Conservation (phyloP, 2,888 invertebrate species). For the Sesamia inferens region DNA sequence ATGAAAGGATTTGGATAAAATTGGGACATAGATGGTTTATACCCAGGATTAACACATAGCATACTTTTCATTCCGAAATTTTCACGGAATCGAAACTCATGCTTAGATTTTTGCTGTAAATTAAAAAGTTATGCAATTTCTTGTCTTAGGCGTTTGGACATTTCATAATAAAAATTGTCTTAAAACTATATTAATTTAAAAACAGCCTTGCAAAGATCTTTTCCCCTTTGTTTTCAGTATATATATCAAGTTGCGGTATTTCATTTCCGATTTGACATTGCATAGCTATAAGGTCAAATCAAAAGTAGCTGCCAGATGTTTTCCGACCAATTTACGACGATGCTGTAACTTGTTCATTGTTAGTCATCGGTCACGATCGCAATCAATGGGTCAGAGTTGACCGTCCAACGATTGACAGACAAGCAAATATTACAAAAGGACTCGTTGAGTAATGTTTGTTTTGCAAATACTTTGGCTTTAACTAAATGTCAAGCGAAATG, state of each 20-base stretch:
- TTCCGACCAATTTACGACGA: constrained; percentile 74
- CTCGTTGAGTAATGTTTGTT: constrained; percentile 61
- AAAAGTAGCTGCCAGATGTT: constrained; percentile 72
- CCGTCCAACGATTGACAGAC: constrained; percentile 68
- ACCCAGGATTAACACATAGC: too few species aligned
- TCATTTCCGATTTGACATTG: constrained; percentile 57
- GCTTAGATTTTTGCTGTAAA: neutral
- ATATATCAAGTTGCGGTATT: constrained; percentile 25
- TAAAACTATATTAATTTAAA: neutral
- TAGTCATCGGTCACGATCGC: constrained; percentile 81
- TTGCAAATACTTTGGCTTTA: constrained; percentile 49
- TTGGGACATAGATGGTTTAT: too few species aligned
- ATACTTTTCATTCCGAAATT: too few species aligned
- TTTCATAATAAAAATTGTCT: neutral
- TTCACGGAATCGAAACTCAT: too few species aligned
- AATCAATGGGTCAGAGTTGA: constrained; percentile 80
- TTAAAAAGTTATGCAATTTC: constrained; percentile 23
- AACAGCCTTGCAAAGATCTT: neutral
- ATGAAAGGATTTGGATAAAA: too few species aligned
- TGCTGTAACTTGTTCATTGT: constrained; percentile 77
- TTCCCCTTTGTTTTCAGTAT: too few species aligned
- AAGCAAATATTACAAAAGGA: constrained; percentile 58
- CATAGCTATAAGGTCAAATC: constrained; percentile 77
- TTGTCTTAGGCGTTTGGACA: neutral
- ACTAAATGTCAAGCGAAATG: constrained; percentile 42